These are phyloP conservation scores for Pyxicephalus adspersus DNA, from an alignment of 2,113 vertebrate genomes.

Conservation along the genomic window DNA sequence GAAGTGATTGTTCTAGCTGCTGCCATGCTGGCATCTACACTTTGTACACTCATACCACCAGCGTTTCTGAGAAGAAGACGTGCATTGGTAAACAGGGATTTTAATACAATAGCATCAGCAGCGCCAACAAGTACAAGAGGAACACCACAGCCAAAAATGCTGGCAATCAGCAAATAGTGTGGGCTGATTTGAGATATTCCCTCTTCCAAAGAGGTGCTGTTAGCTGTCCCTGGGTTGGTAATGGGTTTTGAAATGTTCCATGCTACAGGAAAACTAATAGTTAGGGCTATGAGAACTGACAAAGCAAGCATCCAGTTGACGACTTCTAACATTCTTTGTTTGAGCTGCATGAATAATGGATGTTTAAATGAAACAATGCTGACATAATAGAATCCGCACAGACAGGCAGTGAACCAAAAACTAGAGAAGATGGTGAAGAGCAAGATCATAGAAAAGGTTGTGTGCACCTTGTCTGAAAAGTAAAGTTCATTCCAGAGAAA, in stretches of 20 bases:
- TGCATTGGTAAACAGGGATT: neutral
- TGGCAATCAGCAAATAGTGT: slow-evolving; percentile 1
- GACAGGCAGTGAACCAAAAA: slow-evolving; percentile 15
- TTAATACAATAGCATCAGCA: slow-evolving; percentile 1
- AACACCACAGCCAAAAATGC: slow-evolving; percentile 20
- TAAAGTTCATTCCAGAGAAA: slow-evolving; percentile 17
- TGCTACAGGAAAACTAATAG: neutral
- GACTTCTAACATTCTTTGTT: slow-evolving; percentile 1
- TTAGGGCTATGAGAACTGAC: slow-evolving; percentile 1
- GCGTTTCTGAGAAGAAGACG: neutral
- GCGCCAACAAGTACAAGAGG: slow-evolving; percentile 13
- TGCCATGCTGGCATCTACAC: slow-evolving; percentile 18
- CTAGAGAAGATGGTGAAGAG: slow-evolving; percentile 38
- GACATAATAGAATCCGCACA: slow-evolving; percentile 34
- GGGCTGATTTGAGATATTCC: neutral
- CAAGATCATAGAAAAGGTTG: neutral
- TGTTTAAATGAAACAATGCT: slow-evolving; percentile 16
- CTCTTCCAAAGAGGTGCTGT: neutral
- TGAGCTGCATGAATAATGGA: slow-evolving; percentile 4
- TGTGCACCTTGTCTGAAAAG: slow-evolving; percentile 22
- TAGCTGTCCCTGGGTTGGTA: neutral
- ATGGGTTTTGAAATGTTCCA: slow-evolving; percentile 9
- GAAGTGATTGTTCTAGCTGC: slow-evolving; percentile 16
- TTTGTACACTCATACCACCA: slow-evolving; percentile 21
- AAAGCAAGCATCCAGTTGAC: neutral